Evolutionary conservation across 2,113 vertebrate genomes (phyloP), one percentile per base, ranked within the genome.

Genomic region (Spea multiplicata): DNA sequence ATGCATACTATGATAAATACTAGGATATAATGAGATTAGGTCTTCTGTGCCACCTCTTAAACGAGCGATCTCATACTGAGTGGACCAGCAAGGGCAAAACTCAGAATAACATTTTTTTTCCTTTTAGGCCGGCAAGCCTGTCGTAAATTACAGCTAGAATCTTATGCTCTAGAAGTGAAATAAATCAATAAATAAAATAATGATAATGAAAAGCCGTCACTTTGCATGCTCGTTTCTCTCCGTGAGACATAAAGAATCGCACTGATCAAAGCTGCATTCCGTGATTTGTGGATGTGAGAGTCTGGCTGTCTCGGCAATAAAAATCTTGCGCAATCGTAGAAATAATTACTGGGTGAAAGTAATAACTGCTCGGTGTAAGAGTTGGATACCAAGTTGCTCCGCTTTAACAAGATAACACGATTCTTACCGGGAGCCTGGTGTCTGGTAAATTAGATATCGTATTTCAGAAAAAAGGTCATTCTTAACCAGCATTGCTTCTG

Each of bases 261-360:
- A 16, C 75, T 72, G 77, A 71, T 81, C 81, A n/a, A 7, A 82
- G 67, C 14, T 2, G 14, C 81, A 77, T 5, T 71, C 10, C n/a
- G 13, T 70, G 47, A 70, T 49, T 71, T 53, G 49, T 12, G 79
- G 84, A 75, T 84, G 85, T 81, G 76, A 78, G 75, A 85, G 53
- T 66, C 62, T 49, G 80, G 5, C 13, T 66, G 8, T 82, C 82
- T 81, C 81, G 83, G 82, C 86, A 82, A 73, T 84, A 85, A 84
- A 83, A 85, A 86, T 90, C 85, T 83, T 80, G 80, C 52, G 76
- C 82, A 85, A 17, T 66, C 83, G 77, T 82, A 84, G 83, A 84
- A 86, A 84, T 86, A 88, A 89, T 89, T 88, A 87, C 84, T 82
- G 82, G 83, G 78, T 82, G 85, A 81, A 89, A 86, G 86, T 84